Conservation (phyloP, 92 coral and sea anemone species). For the Chrysogorgia sp. region DNA sequence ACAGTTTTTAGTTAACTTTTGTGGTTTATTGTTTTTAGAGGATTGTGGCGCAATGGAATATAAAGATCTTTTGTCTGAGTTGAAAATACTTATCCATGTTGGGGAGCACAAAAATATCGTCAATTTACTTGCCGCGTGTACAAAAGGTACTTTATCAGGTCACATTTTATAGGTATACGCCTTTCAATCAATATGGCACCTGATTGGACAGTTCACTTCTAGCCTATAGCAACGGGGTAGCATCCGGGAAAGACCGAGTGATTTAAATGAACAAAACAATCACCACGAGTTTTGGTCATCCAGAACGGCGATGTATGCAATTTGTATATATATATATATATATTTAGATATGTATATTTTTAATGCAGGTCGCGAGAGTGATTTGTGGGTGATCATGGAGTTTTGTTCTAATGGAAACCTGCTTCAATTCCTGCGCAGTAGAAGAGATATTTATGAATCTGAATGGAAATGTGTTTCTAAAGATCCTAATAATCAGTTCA, state of each 20-base stretch:
- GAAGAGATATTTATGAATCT: constrained; percentile 83
- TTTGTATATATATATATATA: no score
- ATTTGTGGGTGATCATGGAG: constrained; percentile 91
- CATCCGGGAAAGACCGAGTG: no score
- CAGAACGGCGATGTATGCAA: no score
- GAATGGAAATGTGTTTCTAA: constrained; percentile 88
- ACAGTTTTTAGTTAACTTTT: no score
- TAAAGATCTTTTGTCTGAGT: constrained; percentile 85
- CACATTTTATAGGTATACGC: no score
- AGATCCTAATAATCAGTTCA: constrained; percentile 80
- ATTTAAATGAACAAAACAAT: no score
- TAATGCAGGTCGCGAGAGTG: constrained; percentile 81
- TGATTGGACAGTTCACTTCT: no score
- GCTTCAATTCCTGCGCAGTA: constrained; percentile 85
- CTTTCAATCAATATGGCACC: no score
- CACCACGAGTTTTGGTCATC: no score
- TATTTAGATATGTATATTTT: no score
- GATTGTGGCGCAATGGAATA: constrained; percentile 83
- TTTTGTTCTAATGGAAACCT: constrained; percentile 93
- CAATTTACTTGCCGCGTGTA: constrained; percentile 92
- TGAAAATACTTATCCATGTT: constrained; percentile 91
- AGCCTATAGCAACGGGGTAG: no score
- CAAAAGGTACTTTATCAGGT: no score
- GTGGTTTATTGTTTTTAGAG: constrained; percentile 50
- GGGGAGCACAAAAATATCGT: constrained; percentile 99